Percentiles rank a stretch among this genome's conserved stretches.
These are phyloP conservation scores for Dascyllus trimaculatus DNA, from an alignment of 2,113 vertebrate genomes.

Conservation along the genomic window DNA sequence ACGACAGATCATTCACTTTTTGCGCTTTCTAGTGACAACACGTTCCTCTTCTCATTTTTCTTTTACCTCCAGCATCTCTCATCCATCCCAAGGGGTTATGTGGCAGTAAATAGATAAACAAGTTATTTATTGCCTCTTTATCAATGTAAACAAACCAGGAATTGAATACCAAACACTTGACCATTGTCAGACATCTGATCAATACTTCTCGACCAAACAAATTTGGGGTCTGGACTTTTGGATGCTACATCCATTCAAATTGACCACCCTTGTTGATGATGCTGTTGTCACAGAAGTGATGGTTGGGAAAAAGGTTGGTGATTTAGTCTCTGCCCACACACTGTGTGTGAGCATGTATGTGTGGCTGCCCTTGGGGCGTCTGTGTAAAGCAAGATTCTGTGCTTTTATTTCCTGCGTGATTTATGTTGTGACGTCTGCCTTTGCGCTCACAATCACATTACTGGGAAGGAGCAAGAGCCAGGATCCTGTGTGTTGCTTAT, in stretches of 20 bases:
- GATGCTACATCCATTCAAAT: constrained; percentile 30
- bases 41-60: background rate
- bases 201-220: constrained; percentile 44
- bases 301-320: constrained; percentile 34
- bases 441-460: constrained; percentile 75
- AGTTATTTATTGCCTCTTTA: constrained; percentile 52
- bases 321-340: constrained; percentile 40
- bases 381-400: constrained; percentile 58
- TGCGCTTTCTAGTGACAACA: background rate
- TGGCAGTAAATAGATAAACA: constrained; percentile 44
- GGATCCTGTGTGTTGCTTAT: constrained; percentile 12
- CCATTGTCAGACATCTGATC: constrained; percentile 43
- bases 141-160: constrained; percentile 46
- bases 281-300: constrained; percentile 41
- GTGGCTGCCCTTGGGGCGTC: constrained; percentile 65
- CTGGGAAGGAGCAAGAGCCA: constrained; percentile 47
- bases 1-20: constrained; percentile 4
- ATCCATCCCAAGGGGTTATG: constrained; percentile 25
- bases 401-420: constrained; percentile 75
- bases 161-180: constrained; percentile 61
- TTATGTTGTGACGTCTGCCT: constrained; percentile 75
- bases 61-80: constrained; percentile 10
- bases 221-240: constrained; percentile 12
- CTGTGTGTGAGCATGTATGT: background rate
- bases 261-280: constrained; percentile 41